Evolutionary conservation across 1,140 invertebrate species (phyloP).

Genomic region (Plectrocnemia conspersa): DNA sequence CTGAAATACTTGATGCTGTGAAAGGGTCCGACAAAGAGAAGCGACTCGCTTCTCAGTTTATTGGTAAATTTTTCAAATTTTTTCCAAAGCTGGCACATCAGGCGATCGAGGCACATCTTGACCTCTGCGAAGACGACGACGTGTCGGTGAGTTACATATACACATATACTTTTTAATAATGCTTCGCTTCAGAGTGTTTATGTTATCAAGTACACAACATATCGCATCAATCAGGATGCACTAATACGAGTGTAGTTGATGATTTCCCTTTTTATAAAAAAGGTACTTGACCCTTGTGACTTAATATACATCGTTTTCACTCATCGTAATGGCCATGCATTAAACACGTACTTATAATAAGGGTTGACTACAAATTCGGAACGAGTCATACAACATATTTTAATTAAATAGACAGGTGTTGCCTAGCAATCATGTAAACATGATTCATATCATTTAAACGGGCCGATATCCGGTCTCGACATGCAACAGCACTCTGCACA

Average conservation of each 20-base stretch:
- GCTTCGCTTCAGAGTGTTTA: neutral
- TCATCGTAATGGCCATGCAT: too few species aligned
- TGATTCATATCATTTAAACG: too few species aligned
- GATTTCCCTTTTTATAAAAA: too few species aligned
- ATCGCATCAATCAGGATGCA: neutral
- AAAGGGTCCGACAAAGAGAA: slow-evolving; percentile 87
- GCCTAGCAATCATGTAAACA: too few species aligned
- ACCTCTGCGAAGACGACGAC: slow-evolving; percentile 95
- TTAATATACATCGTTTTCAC: too few species aligned
- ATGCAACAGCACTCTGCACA: too few species aligned
- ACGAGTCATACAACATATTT: too few species aligned
- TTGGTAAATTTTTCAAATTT: slow-evolving; percentile 88
- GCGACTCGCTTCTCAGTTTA: slow-evolving; percentile 89
- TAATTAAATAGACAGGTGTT: too few species aligned
- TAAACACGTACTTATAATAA: too few species aligned
- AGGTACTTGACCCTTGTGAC: neutral
- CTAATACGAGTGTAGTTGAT: neutral
- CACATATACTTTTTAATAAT: slow-evolving; percentile 1
- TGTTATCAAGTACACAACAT: neutral
- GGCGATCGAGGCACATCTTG: slow-evolving; percentile 87
- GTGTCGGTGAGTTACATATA: slow-evolving; percentile 63
- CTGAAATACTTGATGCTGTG: slow-evolving; percentile 78
- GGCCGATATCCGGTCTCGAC: too few species aligned
- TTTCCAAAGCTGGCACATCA: slow-evolving; percentile 81
- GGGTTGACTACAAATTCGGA: too few species aligned